Evolutionary conservation across 2,113 vertebrate species (phyloP), one percentile per base, ranked within the genome.

Genomic region (Mixornis gularis): DNA sequence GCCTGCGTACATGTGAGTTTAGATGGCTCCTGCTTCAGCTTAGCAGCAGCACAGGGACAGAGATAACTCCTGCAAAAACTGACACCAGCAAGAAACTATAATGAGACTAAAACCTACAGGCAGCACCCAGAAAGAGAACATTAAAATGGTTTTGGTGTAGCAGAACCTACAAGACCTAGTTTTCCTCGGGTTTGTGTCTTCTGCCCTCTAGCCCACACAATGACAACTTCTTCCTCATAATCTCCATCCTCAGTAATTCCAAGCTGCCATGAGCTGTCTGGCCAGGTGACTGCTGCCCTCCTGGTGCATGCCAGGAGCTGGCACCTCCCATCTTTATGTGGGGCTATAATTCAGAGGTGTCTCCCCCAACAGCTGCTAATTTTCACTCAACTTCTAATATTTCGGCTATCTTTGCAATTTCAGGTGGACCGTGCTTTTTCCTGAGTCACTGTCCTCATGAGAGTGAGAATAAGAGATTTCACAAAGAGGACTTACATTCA

Each of bases 231-330:
- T 48, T 13, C 41, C 21, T 78, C 19, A 15, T 34, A n/a, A n/a
- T 36, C 40, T 81, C 40, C 36, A 55, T 36, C 44, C 40, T 30
- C 70, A 90, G 63, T 8, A 80, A 12, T 56, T 79, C 59, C 7
- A 3, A 89, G 8, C 4, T 69, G 76, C 13, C 5, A 0, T 3
- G 2, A 52, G 6, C 5, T 60, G 4, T 9, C 27, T 56, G 52
- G 40, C 24, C 15, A 58, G 34, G 32, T 25, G 60, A 24, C 25
- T 80, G 51, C 59, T 73, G 41, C 63, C 27, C 15, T 72, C 55
- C 36, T 22, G 12, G 17, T 40, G 6, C 24, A 3, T 48, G 30
- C 9, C 14, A 64, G 36, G 10, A 77, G 14, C 14, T 34, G 32
- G 25, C n/a, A 79, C 6, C 24, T 85, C 25, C 36, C 32, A 44